These are phyloP conservation scores for Rhinichthys osculus DNA, from an alignment of 2,797 vertebrate genomes.

Conservation along the genomic window DNA sequence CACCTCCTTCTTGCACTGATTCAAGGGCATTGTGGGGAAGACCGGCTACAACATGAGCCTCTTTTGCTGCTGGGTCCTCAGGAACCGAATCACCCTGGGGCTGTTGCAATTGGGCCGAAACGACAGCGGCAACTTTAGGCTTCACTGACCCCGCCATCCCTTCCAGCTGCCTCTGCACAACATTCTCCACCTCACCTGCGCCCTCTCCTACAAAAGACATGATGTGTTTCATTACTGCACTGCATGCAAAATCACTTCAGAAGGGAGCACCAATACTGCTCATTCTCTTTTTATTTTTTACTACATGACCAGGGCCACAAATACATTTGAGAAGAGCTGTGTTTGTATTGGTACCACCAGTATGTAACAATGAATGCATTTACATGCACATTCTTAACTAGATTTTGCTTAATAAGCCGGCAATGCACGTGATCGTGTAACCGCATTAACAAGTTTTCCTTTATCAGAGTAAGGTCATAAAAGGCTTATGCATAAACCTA, in stretches of 20 bases:
- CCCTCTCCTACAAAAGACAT: slow-evolving; percentile 55
- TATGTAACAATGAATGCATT: not conserved
- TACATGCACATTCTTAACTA: no score
- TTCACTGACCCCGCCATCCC: slow-evolving; percentile 48
- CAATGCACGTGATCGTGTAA: no score
- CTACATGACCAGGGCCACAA: not conserved
- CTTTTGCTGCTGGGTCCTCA: slow-evolving; percentile 2
- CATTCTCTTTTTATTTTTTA: slow-evolving; percentile 3
- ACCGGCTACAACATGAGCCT: not conserved
- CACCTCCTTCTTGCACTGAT: slow-evolving; percentile 12
- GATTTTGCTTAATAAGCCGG: no score
- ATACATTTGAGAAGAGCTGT: not conserved
- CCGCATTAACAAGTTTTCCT: no score
- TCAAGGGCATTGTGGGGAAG: slow-evolving; percentile 9
- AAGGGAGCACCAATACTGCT: not conserved
- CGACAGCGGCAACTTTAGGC: not conserved
- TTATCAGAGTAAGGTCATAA: no score
- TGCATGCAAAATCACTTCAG: not conserved
- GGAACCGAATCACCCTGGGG: slow-evolving; percentile 24
- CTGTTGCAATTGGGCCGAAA: slow-evolving; percentile 38
- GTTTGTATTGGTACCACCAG: not conserved
- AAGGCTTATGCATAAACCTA: no score
- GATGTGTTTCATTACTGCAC: not conserved
- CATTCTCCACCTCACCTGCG: slow-evolving; percentile 67
- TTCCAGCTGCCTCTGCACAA: slow-evolving; percentile 61